Evolutionary conservation across 2,797 vertebrate genomes (phyloP).

Genomic region (Psittacula echo): DNA sequence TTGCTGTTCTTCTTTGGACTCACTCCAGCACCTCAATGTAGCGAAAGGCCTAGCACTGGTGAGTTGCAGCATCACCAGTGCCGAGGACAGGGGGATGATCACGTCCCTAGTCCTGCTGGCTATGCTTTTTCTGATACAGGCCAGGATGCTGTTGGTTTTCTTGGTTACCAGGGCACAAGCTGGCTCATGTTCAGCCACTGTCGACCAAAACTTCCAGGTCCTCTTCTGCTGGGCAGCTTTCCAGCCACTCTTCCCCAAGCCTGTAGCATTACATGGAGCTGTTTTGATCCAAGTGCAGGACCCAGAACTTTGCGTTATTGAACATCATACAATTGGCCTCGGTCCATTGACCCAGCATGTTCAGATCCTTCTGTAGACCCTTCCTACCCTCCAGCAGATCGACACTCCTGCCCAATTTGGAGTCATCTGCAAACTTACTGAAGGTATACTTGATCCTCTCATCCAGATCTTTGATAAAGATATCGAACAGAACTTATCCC

Average conservation of each 20-base stretch:
- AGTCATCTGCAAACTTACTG: background rate
- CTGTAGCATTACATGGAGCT: background rate
- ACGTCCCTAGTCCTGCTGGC: background rate
- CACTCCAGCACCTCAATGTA: rapidly evolving
- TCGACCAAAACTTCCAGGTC: background rate
- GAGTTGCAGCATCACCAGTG: background rate
- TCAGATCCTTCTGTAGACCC: background rate
- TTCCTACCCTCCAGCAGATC: background rate
- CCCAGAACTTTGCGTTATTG: background rate
- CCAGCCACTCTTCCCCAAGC: background rate
- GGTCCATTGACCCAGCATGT: background rate
- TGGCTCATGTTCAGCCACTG: background rate
- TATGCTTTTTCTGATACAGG: too few species aligned
- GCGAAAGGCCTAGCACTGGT: background rate
- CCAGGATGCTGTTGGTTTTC: background rate
- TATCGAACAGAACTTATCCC: background rate
- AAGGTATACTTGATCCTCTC: background rate
- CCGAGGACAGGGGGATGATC: rapidly evolving
- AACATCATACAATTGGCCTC: background rate
- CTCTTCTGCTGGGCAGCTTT: background rate
- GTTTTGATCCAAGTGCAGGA: background rate
- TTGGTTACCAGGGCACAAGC: background rate
- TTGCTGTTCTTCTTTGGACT: background rate
- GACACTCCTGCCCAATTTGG: background rate
- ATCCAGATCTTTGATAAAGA: background rate